Conservation (phyloP, 1,140 invertebrate species). For the Sinonovacula constricta region DNA sequence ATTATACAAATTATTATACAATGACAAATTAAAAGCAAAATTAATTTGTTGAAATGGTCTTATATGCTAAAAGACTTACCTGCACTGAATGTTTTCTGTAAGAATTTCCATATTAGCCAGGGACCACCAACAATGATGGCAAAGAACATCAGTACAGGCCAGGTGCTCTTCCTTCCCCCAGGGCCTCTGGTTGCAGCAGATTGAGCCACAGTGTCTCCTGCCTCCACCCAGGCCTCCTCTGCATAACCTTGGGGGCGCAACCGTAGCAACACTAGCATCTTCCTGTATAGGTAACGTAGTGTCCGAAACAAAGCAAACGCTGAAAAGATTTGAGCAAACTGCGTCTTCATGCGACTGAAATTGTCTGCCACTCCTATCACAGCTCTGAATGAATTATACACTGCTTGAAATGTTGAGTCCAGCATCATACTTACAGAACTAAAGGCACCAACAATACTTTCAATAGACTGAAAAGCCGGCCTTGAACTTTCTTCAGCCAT, state of each 20-base stretch:
- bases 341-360: constrained; percentile 88
- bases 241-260: constrained; percentile 64
- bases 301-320: constrained; percentile 89
- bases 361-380: constrained; percentile 97
- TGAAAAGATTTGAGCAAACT: constrained; percentile 91
- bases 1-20: too few species aligned
- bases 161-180: constrained; percentile 73
- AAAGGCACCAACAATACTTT: constrained; percentile 94
- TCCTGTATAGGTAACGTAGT: constrained; percentile 88
- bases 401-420: constrained; percentile 96
- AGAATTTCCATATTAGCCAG: constrained; percentile 92
- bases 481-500: constrained; percentile 94
- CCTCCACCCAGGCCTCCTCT: constrained; percentile 76
- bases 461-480: constrained; percentile 95
- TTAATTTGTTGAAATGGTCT: too few species aligned
- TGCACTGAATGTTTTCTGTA: constrained; percentile 78
- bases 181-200: constrained; percentile 46
- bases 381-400: constrained; percentile 96
- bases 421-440: constrained; percentile 97
- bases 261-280: constrained; percentile 85
- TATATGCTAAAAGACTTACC: too few species aligned
- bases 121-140: constrained; percentile 92
- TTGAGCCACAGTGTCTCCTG: constrained; percentile 57
- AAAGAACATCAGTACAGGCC: constrained; percentile 87
- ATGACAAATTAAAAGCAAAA: too few species aligned